Evolutionary conservation across 1,140 invertebrate species (phyloP).

Genomic region (Zaprionus ornatus): DNA sequence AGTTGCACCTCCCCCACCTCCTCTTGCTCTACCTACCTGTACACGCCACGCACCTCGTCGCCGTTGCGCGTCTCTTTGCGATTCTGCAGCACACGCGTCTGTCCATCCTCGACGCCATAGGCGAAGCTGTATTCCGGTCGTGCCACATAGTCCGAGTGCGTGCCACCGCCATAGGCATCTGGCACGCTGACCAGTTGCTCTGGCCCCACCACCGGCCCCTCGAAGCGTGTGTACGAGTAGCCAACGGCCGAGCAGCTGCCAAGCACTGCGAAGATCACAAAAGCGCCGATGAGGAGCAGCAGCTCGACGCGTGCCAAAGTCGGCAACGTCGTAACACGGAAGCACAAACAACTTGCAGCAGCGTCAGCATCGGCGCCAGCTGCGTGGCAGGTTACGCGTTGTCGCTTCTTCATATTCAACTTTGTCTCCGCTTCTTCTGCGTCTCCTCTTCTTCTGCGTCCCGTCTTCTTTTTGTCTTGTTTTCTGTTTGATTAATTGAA

Average conservation of each 20-base stretch:
- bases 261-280: slow-evolving; percentile 40
- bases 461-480: neutral
- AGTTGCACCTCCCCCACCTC: neutral
- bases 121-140: slow-evolving; percentile 88
- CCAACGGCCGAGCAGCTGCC: slow-evolving; percentile 84
- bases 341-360: slow-evolving; percentile 50
- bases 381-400: slow-evolving; percentile 54
- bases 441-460: neutral
- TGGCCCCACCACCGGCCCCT: slow-evolving; percentile 87
- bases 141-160: slow-evolving; percentile 87
- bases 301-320: slow-evolving; percentile 46
- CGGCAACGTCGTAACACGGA: slow-evolving; percentile 59
- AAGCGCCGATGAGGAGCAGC: slow-evolving; percentile 20
- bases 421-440: neutral
- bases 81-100: slow-evolving; percentile 88
- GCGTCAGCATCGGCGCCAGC: slow-evolving; percentile 8
- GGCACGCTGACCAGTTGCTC: slow-evolving; percentile 85
- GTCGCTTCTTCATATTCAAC: slow-evolving; percentile 57
- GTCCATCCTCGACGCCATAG: slow-evolving; percentile 88
- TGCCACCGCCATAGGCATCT: slow-evolving; percentile 83
- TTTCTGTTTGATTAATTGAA: slow-evolving; percentile 24
- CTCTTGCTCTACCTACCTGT: slow-evolving; percentile 84
- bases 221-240: slow-evolving; percentile 87
- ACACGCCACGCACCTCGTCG: slow-evolving; percentile 88
- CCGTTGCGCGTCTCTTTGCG: slow-evolving; percentile 89